These are phyloP conservation scores for Drosophila nigricruria DNA, from an alignment of 2,888 invertebrate species.

Conservation along the genomic window DNA sequence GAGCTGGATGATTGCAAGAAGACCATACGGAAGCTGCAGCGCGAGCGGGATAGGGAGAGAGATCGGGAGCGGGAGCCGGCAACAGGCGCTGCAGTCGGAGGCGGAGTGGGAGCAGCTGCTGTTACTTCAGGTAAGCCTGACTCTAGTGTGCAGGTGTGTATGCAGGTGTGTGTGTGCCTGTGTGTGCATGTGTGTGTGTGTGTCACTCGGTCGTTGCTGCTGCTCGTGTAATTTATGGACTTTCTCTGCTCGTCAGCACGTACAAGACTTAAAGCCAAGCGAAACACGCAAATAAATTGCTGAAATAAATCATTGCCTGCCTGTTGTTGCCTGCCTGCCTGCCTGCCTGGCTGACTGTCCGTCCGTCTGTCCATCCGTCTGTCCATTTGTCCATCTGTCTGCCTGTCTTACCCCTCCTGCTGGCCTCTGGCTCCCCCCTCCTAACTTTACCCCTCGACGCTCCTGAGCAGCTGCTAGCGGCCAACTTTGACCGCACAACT, in stretches of 20 bases:
- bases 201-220: slow-evolving; percentile 67
- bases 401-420: background rate
- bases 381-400: background rate
- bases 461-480: slow-evolving; percentile 43
- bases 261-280: slow-evolving; percentile 56
- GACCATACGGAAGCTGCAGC: slow-evolving; percentile 91
- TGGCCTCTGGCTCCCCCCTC: background rate
- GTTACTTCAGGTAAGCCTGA: slow-evolving; percentile 45
- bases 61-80: slow-evolving; percentile 89
- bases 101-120: slow-evolving; percentile 13
- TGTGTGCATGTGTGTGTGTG: slow-evolving; percentile 50
- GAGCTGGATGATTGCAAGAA: slow-evolving; percentile 92
- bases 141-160: background rate
- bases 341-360: background rate
- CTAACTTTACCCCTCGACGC: background rate
- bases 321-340: slow-evolving; percentile 33
- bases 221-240: slow-evolving; percentile 79
- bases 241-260: slow-evolving; percentile 79
- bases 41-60: slow-evolving; percentile 90
- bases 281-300: slow-evolving; percentile 78
- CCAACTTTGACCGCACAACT: slow-evolving; percentile 69
- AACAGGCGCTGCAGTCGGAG: slow-evolving; percentile 71
- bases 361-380: background rate
- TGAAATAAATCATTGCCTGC: slow-evolving; percentile 80
- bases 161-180: slow-evolving; percentile 30